These are phyloP conservation scores for Pygocentrus nattereri DNA, from an alignment of 2,797 vertebrate species.

Conservation along the genomic window DNA sequence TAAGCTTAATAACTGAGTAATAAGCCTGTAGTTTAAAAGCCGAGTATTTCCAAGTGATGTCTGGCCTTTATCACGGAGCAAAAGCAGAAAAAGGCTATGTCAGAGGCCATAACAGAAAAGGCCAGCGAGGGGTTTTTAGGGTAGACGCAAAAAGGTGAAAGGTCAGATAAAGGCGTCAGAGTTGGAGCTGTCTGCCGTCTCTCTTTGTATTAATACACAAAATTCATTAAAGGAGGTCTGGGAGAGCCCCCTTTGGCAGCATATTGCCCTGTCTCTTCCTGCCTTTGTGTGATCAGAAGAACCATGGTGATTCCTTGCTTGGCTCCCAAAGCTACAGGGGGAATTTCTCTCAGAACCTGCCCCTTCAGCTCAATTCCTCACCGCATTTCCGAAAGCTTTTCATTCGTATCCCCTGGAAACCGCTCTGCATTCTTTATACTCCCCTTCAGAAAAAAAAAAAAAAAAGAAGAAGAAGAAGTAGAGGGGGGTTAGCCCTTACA, in stretches of 20 bases:
- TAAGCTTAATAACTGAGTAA: not conserved
- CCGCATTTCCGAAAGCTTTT: slow-evolving; percentile 87
- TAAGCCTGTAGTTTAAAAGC: too few relatives aligned
- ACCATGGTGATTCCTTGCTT: slow-evolving; percentile 83
- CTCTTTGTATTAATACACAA: slow-evolving; percentile 79
- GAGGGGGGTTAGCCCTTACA: slow-evolving; percentile 66
- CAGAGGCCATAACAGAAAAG: slow-evolving; percentile 49
- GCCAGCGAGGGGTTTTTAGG: slow-evolving; percentile 59
- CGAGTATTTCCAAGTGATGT: not conserved
- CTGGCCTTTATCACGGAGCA: not conserved
- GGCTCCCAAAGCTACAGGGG: slow-evolving; percentile 77
- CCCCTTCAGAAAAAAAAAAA: slow-evolving; percentile 72
- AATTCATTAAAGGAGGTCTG: slow-evolving; percentile 77
- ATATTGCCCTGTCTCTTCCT: slow-evolving; percentile 77
- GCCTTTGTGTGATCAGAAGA: slow-evolving; percentile 82
- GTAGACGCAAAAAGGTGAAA: slow-evolving; percentile 63
- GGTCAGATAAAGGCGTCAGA: slow-evolving; percentile 68
- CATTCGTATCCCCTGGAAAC: slow-evolving; percentile 89
- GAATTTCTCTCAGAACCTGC: slow-evolving; percentile 82
- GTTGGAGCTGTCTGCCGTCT: slow-evolving; percentile 47
- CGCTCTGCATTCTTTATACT: slow-evolving; percentile 82
- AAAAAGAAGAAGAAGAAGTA: slow-evolving; percentile 49
- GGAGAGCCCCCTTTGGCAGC: slow-evolving; percentile 73
- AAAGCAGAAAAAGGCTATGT: slow-evolving; percentile 9
- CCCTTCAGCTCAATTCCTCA: slow-evolving; percentile 81